Base-by-base conservation (phyloP, 2,797 vertebrate genomes). In the Poecilia picta region DNA sequence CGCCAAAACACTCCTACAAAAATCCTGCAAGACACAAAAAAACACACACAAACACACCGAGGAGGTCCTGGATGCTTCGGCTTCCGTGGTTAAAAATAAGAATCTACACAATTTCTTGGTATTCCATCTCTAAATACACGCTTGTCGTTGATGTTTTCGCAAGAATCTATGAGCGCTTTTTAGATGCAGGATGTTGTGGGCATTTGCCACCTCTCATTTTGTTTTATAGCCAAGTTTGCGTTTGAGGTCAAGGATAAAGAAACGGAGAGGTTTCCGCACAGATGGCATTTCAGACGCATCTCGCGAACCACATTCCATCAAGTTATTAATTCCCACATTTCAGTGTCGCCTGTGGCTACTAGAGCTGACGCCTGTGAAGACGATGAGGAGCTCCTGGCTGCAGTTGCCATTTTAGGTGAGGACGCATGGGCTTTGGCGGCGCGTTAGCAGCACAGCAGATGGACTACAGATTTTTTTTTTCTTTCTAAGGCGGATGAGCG, bases 371-470 rank as follows among this genome's bases (percentile, higher is more conserved):
- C 57, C 47, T 84, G 59, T 20, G 3, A 78, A n/a, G 74, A 62
- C 72, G 79, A 31, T n/a, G 64, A 71, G 85, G 64, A 68, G 84
- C 70, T 83, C 72, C 70, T 46, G 33, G 81, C 72, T 82, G 11
- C 8, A 5, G 75, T 81, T 11, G 47, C 81, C 66, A 31, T 66
- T 78, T 78, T 72, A 53, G 79, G 73, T 76, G 80, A 74, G 53
- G 79, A 79, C 74, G 82, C 84, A 89, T 88, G 31, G 80, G 89
- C 85, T 90, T 46, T 49, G 46, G 82, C 25, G 11, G 36, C 12
- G 74, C 16, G 2, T 75, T 47, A 33, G 82, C 77, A 43, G 80
- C 55, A 20, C 82, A 89, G 86, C 91, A 92, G 92, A 93, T 92
- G 93, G 92, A 75, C 73, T 1, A 68, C 78, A 75, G 78, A 76